Conservation (phyloP, 2,797 vertebrate species). For the Xenops minutus region DNA sequence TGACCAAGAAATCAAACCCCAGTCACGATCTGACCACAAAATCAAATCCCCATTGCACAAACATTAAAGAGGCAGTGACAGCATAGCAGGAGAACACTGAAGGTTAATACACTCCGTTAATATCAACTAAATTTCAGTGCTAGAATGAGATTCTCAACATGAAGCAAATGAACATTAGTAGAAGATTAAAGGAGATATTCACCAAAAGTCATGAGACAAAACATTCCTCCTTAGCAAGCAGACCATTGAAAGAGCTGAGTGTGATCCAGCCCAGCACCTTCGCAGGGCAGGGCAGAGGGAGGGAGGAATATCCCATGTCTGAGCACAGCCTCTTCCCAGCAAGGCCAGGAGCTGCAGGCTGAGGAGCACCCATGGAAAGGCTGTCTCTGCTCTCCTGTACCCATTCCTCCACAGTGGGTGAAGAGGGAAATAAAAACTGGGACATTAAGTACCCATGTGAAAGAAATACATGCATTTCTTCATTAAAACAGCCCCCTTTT, state of each 20-base stretch:
- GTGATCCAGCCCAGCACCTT: not conserved
- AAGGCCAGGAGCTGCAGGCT: not conserved
- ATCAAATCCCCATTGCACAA: not conserved
- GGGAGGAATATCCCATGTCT: not conserved
- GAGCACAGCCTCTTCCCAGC: not conserved
- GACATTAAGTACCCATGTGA: not conserved
- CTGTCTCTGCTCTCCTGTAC: too few relatives aligned
- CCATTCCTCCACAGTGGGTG: not conserved
- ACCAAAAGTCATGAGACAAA: not conserved
- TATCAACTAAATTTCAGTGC: not conserved
- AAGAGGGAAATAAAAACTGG: not conserved
- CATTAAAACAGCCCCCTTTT: not conserved
- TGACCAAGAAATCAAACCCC: not conserved
- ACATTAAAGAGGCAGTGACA: not conserved
- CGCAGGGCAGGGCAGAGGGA: not conserved
- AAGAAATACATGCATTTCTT: not conserved
- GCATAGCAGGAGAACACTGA: not conserved
- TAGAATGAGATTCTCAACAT: not conserved
- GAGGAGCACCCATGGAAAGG: not conserved
- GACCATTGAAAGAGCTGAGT: not conserved
- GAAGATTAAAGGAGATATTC: not conserved
- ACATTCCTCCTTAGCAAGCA: not conserved
- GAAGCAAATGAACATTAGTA: not conserved
- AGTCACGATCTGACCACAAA: fast-evolving
- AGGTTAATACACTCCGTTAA: not conserved